Percentiles rank a stretch among this genome's conserved stretches.
These are phyloP conservation scores for Andricus grossulariae DNA, from an alignment of 1,140 invertebrate genomes.

Conservation along the genomic window DNA sequence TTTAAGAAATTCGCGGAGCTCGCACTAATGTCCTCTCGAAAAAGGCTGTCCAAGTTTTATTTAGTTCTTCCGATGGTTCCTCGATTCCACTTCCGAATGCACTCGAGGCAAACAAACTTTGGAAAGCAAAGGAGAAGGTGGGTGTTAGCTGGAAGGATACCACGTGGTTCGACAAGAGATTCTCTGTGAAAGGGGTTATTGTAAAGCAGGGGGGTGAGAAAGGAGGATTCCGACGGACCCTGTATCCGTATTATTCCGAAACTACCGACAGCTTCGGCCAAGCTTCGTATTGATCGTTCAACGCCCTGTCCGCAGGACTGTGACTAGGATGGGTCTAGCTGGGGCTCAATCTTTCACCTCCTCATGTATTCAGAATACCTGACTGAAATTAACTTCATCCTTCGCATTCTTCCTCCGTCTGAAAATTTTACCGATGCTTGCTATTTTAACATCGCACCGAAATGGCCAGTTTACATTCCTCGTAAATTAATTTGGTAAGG, in stretches of 20 bases:
- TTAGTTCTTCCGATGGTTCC: too few relatives aligned
- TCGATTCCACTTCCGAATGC: not conserved
- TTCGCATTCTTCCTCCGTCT: not conserved
- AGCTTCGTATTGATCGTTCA: slow-evolving; percentile 46
- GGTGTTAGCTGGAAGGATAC: not conserved
- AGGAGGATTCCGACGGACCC: not conserved
- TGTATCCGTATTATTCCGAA: slow-evolving; percentile 55
- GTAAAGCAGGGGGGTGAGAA: not conserved
- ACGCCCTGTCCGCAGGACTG: slow-evolving; percentile 30
- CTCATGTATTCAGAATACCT: slow-evolving; percentile 9
- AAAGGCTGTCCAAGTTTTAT: too few relatives aligned
- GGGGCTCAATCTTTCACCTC: slow-evolving; percentile 21
- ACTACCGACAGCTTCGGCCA: slow-evolving; percentile 47
- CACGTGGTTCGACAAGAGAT: slow-evolving; percentile 23
- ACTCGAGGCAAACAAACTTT: slow-evolving; percentile 26
- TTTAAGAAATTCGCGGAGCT: too few relatives aligned
- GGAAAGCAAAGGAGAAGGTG: not conserved
- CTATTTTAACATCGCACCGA: not conserved
- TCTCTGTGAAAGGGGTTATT: not conserved
- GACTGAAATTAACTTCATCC: slow-evolving; percentile 20
- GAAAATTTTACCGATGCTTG: not conserved
- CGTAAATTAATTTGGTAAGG: too few relatives aligned
- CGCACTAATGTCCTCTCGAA: too few relatives aligned
- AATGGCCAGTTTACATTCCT: not conserved
- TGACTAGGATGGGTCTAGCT: slow-evolving; percentile 27